Base-by-base conservation (phyloP, 2,113 vertebrate species). In the Callorhinus ursinus region DNA sequence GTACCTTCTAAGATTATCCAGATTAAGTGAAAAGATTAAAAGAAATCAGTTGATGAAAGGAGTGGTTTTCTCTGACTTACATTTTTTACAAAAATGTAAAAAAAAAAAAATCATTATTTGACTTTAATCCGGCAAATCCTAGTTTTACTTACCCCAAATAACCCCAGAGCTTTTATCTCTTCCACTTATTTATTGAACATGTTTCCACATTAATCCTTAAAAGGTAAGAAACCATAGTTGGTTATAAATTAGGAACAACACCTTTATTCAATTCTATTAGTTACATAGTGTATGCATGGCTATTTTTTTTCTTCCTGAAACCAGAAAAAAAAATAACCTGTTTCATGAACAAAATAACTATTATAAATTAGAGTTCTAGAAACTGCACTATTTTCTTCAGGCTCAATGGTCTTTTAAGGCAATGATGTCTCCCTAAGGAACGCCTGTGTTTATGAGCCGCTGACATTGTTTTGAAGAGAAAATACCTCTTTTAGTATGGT, bases 321-420 rank as follows among this genome's bases (percentile, higher is more conserved):
- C 33, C 28, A 69, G 59, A 7, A 22, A 15, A 21, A 19, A 22
- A 42, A 6, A 21, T 9, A 63, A 53, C 16, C 61, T 92, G 22
- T 96, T 96, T 96, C 79, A 87, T 92, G 94, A 87, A 85, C 72
- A 95, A 95, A 95, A 93, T 63, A 51, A 96, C 77, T 46, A 61
- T 92, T 97, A 92, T 95, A 96, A 95, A 95, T 97, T 95, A 90
- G 31, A 87, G 24, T 84, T 21, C 46, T 92, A 77, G 96, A 94
- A 96, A 51, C 36, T 65, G 22, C 33, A 67, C 67, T 65, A 46
- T 87, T 95, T 92, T 96, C n/a, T 90, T 93, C 51, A 65, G 61
- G 46, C 57, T 96, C 57, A 76, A 82, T 71, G 57, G 46, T 88
- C 88, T 97, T 96, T 97, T 95, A 89, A 93, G 72, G 51, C 33